phyloP scores from a whole-genome alignment of 2,113 vertebrate genomes.

The Cochlearius cochlearius region DNA sequence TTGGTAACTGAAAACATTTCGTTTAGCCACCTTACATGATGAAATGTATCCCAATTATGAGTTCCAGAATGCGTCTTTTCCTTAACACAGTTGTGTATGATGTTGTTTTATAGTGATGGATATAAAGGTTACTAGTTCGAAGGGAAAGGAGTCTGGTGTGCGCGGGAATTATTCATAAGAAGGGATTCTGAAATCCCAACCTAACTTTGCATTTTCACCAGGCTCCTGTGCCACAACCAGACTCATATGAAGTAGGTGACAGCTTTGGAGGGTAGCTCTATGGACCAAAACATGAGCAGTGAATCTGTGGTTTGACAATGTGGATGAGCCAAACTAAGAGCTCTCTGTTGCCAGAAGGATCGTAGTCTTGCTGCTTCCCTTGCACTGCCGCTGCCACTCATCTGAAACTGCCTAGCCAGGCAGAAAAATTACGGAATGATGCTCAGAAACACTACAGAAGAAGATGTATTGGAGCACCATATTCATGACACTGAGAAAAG shows the following conservation, averaged over 20 bases:
- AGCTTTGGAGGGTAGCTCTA: neutral
- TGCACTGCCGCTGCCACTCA: neutral
- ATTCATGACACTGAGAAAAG: neutral
- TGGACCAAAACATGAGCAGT: neutral
- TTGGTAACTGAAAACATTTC: neutral
- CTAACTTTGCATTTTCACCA: neutral
- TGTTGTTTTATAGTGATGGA: neutral
- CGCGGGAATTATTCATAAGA: neutral
- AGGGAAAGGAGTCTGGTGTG: neutral
- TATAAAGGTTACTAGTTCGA: neutral
- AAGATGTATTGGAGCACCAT: neutral
- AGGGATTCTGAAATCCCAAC: neutral
- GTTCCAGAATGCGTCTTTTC: neutral
- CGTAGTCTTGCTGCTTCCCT: neutral
- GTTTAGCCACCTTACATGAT: neutral
- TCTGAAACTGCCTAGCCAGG: neutral
- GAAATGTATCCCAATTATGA: neutral
- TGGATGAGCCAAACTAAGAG: neutral
- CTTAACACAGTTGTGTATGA: neutral
- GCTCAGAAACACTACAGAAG: neutral
- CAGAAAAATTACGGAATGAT: neutral
- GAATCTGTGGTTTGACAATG: neutral
- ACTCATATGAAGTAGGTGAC: neutral
- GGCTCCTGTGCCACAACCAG: neutral
- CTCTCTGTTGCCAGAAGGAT: neutral